Base-by-base conservation (phyloP, 1,140 invertebrate genomes). In the Sycobia sp. region DNA sequence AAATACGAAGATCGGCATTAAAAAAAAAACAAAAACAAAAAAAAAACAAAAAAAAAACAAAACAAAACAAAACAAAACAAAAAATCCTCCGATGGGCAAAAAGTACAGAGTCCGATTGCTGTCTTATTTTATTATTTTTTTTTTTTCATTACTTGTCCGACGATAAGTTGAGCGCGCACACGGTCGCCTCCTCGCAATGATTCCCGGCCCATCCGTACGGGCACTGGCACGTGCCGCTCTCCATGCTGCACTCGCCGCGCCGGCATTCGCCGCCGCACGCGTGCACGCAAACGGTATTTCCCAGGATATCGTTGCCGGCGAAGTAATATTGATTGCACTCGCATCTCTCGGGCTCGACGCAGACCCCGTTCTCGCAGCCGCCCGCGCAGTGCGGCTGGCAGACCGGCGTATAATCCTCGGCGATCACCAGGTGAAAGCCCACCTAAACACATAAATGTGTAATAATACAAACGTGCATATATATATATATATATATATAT, bases 281-380 rank as follows among this genome's bases (percentile, higher is more conserved):
- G 14, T 51, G 56, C 9, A 67, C 32, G 29, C 73, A 75, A 3
- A 54, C 51, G 3, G 51, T 13, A 36, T 69, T 59, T 44, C 23
- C 60, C 3, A 39, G 1, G 2, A 4, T 54, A 7, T 66, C 67
- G 29, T 67, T 63, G n/a, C 2, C 20, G 1, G n/a, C 1, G 9
- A 65, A 9, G 43, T 68, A 77, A 16, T 65, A 57, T 0, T 36
- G 29, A 32, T 69, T 14, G 61, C 77, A 80, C 3, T 38, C 43
- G 47, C 78, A 80, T 0, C 62, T 54, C 7, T 69, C 44, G 0
- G 77, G 74, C 1, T 67, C 69, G 0, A 71, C 25, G 46, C 77
- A 80, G 3, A 50, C 49, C 0, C 71, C 73, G 46, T 77, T 71
- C 0, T 39, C 38, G 38, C 78, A 80, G 8, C 22, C 55, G 8